These are phyloP conservation scores for Lontra canadensis DNA, from an alignment of 2,113 vertebrate genomes.

Conservation along the genomic window DNA sequence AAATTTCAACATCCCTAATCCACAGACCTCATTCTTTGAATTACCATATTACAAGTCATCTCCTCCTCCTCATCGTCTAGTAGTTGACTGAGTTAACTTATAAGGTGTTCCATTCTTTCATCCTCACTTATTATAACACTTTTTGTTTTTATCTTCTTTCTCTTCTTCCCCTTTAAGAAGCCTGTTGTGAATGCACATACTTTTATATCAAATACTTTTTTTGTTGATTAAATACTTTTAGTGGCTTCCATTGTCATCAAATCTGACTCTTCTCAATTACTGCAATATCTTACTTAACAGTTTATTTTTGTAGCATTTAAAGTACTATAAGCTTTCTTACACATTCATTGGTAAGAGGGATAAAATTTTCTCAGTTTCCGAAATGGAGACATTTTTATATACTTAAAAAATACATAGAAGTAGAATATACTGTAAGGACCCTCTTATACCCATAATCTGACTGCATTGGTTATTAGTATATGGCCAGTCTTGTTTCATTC, in stretches of 20 bases:
- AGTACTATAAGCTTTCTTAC: not conserved
- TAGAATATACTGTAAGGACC: not conserved
- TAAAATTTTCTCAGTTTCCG: not conserved
- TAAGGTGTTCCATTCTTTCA: not conserved
- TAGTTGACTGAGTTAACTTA: not conserved
- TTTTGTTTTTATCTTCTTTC: slow-evolving; percentile 25
- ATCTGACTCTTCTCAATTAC: not conserved
- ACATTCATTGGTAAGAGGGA: not conserved
- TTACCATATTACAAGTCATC: not conserved
- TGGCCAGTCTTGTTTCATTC: not conserved
- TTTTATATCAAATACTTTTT: not conserved
- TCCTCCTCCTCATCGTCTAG: not conserved
- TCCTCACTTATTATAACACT: not conserved
- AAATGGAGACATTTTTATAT: not conserved
- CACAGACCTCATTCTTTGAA: not conserved
- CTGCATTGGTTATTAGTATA: not conserved
- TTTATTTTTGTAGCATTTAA: not conserved
- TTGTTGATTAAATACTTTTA: not conserved
- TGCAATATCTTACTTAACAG: not conserved
- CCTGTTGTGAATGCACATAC: not conserved
- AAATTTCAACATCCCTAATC: not conserved
- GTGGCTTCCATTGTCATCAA: not conserved
- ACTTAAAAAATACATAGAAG: not conserved
- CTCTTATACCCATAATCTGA: not conserved
- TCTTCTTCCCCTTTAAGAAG: not conserved